Evolutionary conservation across 2,888 invertebrate genomes (phyloP).

Genomic region (Perizoma affinitatum): DNA sequence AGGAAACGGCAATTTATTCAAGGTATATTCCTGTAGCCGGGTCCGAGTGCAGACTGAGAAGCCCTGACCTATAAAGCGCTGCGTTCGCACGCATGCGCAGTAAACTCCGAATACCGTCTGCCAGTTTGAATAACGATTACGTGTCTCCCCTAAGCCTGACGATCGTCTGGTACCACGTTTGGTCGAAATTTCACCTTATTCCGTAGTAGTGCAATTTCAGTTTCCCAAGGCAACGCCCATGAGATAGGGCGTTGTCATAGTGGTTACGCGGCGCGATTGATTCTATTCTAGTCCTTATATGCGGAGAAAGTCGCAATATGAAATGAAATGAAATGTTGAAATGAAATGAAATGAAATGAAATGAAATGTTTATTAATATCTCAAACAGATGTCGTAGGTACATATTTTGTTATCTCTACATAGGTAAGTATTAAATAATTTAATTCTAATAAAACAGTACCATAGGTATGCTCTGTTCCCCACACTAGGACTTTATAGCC

Average conservation of each 20-base stretch:
- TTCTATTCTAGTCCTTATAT: slow-evolving; percentile 52
- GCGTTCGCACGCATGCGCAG: slow-evolving; percentile 73
- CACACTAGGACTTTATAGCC: too few relatives aligned
- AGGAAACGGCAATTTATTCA: slow-evolving; percentile 60
- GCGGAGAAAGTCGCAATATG: slow-evolving; percentile 44
- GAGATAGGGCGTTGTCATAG: slow-evolving; percentile 42
- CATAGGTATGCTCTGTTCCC: too few relatives aligned
- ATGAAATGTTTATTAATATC: too few relatives aligned
- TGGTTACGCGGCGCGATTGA: slow-evolving; percentile 49
- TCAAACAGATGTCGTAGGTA: too few relatives aligned
- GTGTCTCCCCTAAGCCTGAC: slow-evolving; percentile 62
- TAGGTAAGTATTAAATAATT: too few relatives aligned
- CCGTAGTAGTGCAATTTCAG: slow-evolving; percentile 35
- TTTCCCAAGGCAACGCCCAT: slow-evolving; percentile 31
- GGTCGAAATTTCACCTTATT: slow-evolving; percentile 55
- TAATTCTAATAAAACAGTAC: too few relatives aligned
- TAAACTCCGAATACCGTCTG: slow-evolving; percentile 65
- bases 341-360: too few relatives aligned
- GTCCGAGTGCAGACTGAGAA: slow-evolving; percentile 72
- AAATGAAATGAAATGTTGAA: too few relatives aligned
- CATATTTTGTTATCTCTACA: too few relatives aligned
- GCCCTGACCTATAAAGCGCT: slow-evolving; percentile 76
- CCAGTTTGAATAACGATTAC: slow-evolving; percentile 78
- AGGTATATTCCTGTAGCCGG: slow-evolving; percentile 67
- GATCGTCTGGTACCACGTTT: slow-evolving; percentile 63